Conservation (phyloP, 2,113 vertebrate species). For the Lates calcarifer region DNA sequence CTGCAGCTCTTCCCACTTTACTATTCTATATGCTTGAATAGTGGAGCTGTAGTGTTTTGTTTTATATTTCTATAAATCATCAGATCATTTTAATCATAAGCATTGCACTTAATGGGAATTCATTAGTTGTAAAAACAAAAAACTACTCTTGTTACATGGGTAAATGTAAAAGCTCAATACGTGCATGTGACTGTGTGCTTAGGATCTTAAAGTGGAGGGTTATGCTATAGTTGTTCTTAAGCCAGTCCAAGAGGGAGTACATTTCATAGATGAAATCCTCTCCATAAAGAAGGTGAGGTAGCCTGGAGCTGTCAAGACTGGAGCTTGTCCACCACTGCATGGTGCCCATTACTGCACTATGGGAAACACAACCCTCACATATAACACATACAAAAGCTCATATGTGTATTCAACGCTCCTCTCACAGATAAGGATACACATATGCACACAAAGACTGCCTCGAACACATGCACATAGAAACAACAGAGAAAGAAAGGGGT, state of each 20-base stretch:
- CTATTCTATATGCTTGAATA: not conserved
- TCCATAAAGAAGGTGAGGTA: constrained; percentile 55
- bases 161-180: not conserved
- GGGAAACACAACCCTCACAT: constrained; percentile 23
- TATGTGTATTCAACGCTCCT: constrained; percentile 27
- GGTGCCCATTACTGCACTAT: constrained; percentile 35
- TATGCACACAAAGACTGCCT: constrained; percentile 37
- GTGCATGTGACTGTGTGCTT: constrained; percentile 23
- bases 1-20: not conserved
- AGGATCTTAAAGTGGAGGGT: not conserved
- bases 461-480: constrained; percentile 44
- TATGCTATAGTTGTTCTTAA: constrained; percentile 32
- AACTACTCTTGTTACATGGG: not conserved
- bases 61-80: not conserved
- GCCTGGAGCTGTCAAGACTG: constrained; percentile 47
- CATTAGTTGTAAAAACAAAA: not conserved
- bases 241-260: constrained; percentile 53
- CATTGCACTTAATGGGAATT: not conserved
- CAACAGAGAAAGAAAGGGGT: constrained; percentile 30
- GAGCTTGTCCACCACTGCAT: constrained; percentile 34
- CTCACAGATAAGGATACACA: constrained; percentile 53
- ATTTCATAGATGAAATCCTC: constrained; percentile 59
- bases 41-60: not conserved
- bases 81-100: not conserved
- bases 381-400: constrained; percentile 42